These are phyloP conservation scores for Leptarthrus brevirostris DNA, from an alignment of 2,888 invertebrate species.

Conservation along the genomic window DNA sequence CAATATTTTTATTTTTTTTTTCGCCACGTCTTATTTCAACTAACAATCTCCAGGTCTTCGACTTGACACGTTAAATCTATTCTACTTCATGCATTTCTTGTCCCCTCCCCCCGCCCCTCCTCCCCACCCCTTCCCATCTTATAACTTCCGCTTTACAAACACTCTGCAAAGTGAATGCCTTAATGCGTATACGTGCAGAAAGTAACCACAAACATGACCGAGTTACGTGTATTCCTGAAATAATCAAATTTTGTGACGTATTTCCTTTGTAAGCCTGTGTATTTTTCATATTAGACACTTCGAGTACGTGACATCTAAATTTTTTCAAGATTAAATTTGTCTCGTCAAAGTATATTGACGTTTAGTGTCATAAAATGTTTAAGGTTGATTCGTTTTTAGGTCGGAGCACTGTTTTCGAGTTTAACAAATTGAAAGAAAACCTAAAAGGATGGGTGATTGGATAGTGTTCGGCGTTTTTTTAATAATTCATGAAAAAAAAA, in stretches of 20 bases:
- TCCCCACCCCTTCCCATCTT: background rate
- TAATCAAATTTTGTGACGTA: constrained; percentile 61
- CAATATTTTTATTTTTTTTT: background rate
- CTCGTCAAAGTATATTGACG: background rate
- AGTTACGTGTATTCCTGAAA: too few relatives aligned
- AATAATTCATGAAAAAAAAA: too few relatives aligned
- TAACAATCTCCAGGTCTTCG: background rate
- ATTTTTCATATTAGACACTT: constrained; percentile 21
- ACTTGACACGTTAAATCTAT: background rate
- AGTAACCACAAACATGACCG: background rate
- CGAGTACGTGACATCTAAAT: constrained; percentile 2
- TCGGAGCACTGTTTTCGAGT: background rate
- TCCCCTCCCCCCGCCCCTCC: background rate
- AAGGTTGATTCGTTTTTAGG: background rate
- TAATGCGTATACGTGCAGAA: background rate
- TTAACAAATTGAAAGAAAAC: constrained; percentile 2
- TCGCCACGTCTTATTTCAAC: background rate
- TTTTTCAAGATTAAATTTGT: background rate
- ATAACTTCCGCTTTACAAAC: too few relatives aligned
- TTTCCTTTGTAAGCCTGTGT: constrained; percentile 57
- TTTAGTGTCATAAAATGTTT: background rate
- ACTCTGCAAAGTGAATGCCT: too few relatives aligned
- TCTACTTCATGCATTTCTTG: background rate
- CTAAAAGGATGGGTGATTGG: background rate
- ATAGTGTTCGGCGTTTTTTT: too few relatives aligned